Evolutionary conservation across 2,888 invertebrate genomes (phyloP).

Genomic region (Oscheius sp.): DNA sequence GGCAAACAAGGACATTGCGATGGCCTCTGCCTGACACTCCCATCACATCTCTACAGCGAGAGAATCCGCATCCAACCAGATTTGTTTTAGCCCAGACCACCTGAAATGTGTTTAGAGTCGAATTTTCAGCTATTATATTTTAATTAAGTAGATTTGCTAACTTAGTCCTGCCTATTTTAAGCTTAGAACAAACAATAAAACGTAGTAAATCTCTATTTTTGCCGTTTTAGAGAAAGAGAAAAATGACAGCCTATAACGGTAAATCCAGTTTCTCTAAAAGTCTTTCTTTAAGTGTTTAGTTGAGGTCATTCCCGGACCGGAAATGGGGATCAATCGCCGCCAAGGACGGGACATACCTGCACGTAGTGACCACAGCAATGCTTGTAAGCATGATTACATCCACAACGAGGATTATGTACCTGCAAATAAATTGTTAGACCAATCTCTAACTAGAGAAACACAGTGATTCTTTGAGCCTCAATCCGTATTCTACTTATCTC

Average conservation of each 20-base stretch:
- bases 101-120: too few relatives aligned
- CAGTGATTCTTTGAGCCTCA: background rate
- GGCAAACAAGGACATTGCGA: slow-evolving; percentile 69
- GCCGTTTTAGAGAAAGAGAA: too few relatives aligned
- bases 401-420: slow-evolving; percentile 68
- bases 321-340: slow-evolving; percentile 9
- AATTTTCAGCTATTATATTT: too few relatives aligned
- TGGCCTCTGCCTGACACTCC: slow-evolving; percentile 73
- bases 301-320: slow-evolving; percentile 3
- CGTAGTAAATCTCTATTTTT: too few relatives aligned
- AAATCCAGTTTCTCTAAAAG: too few relatives aligned
- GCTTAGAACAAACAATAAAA: too few relatives aligned
- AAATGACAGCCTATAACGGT: too few relatives aligned
- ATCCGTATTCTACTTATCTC: background rate
- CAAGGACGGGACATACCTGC: slow-evolving; percentile 57
- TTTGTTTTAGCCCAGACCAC: slow-evolving; percentile 88
- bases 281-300: too few relatives aligned
- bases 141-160: too few relatives aligned
- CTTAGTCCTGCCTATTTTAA: too few relatives aligned
- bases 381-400: slow-evolving; percentile 69
- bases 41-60: slow-evolving; percentile 81
- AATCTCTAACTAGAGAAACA: background rate
- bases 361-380: slow-evolving; percentile 71
- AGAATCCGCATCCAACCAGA: slow-evolving; percentile 85
- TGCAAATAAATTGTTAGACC: slow-evolving; percentile 27